Percentiles rank a stretch among this genome's conserved stretches.
These are phyloP conservation scores for Corydoras sp. DNA, from an alignment of 2,113 vertebrate genomes.

Conservation along the genomic window DNA sequence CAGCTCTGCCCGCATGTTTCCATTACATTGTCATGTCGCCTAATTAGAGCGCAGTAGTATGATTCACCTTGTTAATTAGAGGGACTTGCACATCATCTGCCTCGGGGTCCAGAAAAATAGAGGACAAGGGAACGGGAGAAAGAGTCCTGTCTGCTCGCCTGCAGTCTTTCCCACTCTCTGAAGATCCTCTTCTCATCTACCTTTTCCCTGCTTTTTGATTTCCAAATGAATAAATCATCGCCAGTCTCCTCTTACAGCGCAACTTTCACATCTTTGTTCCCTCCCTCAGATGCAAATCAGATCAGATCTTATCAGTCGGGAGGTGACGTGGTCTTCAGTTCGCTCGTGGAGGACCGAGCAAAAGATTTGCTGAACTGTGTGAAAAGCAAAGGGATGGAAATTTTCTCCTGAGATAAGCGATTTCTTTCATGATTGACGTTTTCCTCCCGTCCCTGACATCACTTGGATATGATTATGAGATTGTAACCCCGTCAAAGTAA, in stretches of 20 bases:
- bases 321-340: constrained; percentile 65
- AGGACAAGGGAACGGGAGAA: constrained; percentile 47
- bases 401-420: constrained; percentile 70
- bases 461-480: no score
- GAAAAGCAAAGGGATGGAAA: constrained; percentile 59
- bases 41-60: constrained; percentile 98
- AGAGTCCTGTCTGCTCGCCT: constrained; percentile 59
- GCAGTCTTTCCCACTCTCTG: constrained; percentile 85
- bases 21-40: constrained; percentile 96
- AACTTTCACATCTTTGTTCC: constrained; percentile 60
- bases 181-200: constrained; percentile 98
- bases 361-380: constrained; percentile 47
- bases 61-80: constrained; percentile 99
- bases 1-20: constrained; percentile 82
- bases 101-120: constrained; percentile 60
- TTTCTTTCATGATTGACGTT: constrained; percentile 60
- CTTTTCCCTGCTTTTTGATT: constrained; percentile 74
- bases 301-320: constrained; percentile 94
- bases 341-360: constrained; percentile 49
- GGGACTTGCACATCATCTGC: constrained; percentile 89
- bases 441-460: constrained; percentile 14
- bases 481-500: constrained; percentile 26
- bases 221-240: constrained; percentile 99
- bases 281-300: constrained; percentile 92
- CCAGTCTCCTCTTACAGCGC: constrained; percentile 85